Base-by-base conservation (phyloP, 2,888 invertebrate genomes). In the Cremastinae sp. region DNA sequence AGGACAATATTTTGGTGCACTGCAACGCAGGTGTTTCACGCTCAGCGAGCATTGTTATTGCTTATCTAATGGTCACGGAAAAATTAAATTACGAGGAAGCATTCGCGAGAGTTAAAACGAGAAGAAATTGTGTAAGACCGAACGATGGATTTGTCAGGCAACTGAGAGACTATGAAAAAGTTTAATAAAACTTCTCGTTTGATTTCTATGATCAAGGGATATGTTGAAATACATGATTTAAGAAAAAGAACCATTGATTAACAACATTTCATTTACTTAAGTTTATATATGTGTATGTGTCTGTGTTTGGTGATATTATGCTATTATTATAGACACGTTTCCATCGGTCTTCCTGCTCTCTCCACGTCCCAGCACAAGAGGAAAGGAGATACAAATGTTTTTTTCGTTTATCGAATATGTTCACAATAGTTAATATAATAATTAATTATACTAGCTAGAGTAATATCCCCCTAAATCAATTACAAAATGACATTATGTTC, bases 11-110 rank as follows among this genome's bases (percentile, higher is more conserved):
- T 61, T 91, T 97, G 78, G 93, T 98, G 1, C 97, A 98, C 90
- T 98, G 98, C 86, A 98, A 97, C 89, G 97, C 97, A 0, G 98
- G 98, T 0, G 94, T 97, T 0, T 98, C 97, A 0, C 91, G 98
- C 8, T 95, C 97, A 1, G 92, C 96, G 0, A 92, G 94, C 74
- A 91, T 97, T 18, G 93, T 94, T 0, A 95, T 97, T 64, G 96
- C 93, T 5, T 98, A 95, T 90, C 90, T 98, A 64, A 97, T 98
- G 91, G 90, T 92, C 28, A 90, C 90, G 65, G 87, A 91, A 28
- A 86, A 87, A 4, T 91, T 94, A 90, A 82, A 84, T 20, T 96
- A 92, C 88, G 89, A 92, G 3, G 91, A 93, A 10, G 96, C 97
- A 0, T 94, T 92, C 79, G 86, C 91, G 53, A 88, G 92, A 84